Conservation (phyloP, 2,888 invertebrate genomes). For the Smittia aterrima region DNA sequence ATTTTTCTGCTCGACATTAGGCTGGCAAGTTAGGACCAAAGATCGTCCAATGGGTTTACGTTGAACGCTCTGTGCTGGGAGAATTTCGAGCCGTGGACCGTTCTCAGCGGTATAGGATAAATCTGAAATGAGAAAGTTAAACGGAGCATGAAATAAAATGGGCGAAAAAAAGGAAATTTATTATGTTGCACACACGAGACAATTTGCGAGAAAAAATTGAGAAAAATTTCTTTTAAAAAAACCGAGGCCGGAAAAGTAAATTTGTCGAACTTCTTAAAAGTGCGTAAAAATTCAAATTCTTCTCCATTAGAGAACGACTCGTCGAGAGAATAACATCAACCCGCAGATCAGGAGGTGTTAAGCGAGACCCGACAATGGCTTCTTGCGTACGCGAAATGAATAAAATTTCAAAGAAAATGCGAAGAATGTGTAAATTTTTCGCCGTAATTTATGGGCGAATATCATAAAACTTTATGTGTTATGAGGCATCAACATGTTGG, state of each 20-base stretch:
- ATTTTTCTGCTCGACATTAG: conserved; percentile 65
- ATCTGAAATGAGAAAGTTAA: conserved; percentile 3
- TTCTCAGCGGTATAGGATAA: conserved; percentile 43
- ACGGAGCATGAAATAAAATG: conserved; percentile 5
- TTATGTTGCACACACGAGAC: background rate
- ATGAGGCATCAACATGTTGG: conserved; percentile 25
- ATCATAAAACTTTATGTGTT: conserved; percentile 13
- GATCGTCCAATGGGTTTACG: conserved; percentile 73
- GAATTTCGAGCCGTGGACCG: conserved; percentile 63
- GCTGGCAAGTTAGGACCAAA: conserved; percentile 74
- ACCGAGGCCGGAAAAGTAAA: background rate
- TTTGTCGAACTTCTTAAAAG: conserved; percentile 22
- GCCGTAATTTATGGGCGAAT: conserved; percentile 2
- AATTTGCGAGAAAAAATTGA: background rate
- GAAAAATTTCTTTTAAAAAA: too few relatives aligned
- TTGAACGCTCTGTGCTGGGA: conserved; percentile 66
- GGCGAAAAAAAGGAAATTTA: background rate
- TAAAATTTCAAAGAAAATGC: conserved; percentile 21
- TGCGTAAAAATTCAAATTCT: conserved; percentile 11
- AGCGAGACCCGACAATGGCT: background rate
- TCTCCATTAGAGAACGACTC: background rate
- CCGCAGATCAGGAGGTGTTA: conserved; percentile 20
- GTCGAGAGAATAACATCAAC: background rate
- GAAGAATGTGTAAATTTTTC: conserved; percentile 1
- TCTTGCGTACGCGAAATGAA: conserved; percentile 12